Percentiles rank a stretch among this genome's conserved stretches.
These are phyloP conservation scores for Oreamnos americanus DNA, from an alignment of 2,113 vertebrate species.

Conservation along the genomic window DNA sequence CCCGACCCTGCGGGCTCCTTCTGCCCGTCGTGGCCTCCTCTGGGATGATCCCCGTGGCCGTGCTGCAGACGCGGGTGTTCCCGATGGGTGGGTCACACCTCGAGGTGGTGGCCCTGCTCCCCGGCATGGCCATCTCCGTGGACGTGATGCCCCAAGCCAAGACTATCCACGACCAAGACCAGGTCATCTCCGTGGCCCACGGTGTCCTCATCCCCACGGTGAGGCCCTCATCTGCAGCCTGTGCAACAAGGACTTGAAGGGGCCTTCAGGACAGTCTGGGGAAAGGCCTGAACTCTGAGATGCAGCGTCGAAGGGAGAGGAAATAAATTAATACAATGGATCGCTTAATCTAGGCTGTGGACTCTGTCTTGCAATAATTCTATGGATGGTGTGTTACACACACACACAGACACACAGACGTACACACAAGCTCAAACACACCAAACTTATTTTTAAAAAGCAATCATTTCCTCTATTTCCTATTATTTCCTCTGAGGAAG, in stretches of 20 bases:
- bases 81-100: background rate
- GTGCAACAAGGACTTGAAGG: background rate
- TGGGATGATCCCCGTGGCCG: background rate
- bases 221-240: background rate
- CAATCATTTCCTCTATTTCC: no score
- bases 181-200: background rate
- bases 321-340: background rate
- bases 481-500: background rate
- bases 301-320: rapidly evolving
- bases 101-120: background rate
- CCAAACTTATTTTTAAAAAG: no score
- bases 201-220: background rate
- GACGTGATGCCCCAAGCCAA: background rate
- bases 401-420: background rate
- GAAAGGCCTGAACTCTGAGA: background rate
- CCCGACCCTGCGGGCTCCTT: background rate
- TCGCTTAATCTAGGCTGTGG: background rate
- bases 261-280: background rate
- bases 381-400: background rate
- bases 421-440: background rate
- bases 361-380: background rate
- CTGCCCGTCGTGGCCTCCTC: background rate
- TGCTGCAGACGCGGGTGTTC: background rate
- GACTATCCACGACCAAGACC: background rate
- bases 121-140: background rate